Conservation (phyloP, 1,140 invertebrate species). For the Drosophila ercepeae region DNA sequence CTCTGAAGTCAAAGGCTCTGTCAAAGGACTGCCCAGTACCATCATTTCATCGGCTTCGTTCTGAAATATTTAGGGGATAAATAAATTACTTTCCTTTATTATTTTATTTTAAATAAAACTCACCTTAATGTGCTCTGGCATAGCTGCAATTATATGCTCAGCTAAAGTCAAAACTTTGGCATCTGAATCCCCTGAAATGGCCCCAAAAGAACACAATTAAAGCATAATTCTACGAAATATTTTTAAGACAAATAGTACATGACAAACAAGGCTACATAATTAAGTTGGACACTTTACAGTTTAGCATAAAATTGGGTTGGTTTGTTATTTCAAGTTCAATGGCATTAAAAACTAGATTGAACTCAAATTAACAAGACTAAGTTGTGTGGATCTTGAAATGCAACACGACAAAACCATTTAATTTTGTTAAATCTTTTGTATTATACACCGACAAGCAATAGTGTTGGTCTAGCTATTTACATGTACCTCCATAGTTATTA, state of each 20-base stretch:
- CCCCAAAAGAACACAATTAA: background rate
- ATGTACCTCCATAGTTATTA: constrained; percentile 6
- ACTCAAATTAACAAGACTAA: constrained; percentile 7
- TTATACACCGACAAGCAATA: constrained; percentile 69
- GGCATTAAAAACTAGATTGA: constrained; percentile 4
- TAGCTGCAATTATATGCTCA: constrained; percentile 98
- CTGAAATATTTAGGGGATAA: constrained; percentile 16
- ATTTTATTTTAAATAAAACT: constrained; percentile 1
- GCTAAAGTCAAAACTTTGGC: constrained; percentile 96
- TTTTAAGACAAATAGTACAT: constrained; percentile 41
- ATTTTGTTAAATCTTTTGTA: constrained; percentile 36
- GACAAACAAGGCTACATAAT: constrained; percentile 49
- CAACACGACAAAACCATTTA: constrained; percentile 17
- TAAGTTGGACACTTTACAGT: constrained; percentile 24
- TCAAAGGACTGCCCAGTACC: constrained; percentile 84
- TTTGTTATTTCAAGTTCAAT: constrained; percentile 4
- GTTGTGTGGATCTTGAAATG: constrained; percentile 14
- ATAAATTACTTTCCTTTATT: background rate
- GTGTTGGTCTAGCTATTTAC: constrained; percentile 47
- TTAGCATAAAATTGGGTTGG: background rate
- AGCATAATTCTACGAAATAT: background rate
- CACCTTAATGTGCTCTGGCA: constrained; percentile 98
- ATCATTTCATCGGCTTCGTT: constrained; percentile 83
- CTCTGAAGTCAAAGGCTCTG: constrained; percentile 82
- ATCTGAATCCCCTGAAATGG: constrained; percentile 94